A percentile compares a stretch with the other conserved stretches of the same genome.
Evolutionary conservation across 2,113 vertebrate genomes (phyloP).

Genomic region (Phyllopteryx taeniolatus): DNA sequence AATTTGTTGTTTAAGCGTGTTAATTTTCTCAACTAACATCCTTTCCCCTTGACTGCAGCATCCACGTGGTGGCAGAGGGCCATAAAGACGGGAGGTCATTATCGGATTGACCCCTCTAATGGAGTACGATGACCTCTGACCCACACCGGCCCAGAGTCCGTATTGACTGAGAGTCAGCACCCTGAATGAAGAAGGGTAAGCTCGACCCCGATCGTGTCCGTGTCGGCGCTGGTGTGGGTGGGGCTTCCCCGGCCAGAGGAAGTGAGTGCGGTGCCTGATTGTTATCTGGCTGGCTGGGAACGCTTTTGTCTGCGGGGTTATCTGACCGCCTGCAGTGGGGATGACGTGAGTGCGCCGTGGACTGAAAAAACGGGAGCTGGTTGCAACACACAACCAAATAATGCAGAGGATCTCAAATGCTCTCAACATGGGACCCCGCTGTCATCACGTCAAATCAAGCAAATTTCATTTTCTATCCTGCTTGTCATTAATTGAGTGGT

Average conservation of each 20-base stretch:
- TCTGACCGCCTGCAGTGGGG: conserved; percentile 53
- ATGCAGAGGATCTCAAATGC: neutral
- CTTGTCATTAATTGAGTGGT: no score
- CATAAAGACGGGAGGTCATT: conserved; percentile 28
- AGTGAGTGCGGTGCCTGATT: conserved; percentile 50
- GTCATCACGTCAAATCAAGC: neutral
- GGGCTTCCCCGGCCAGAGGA: conserved; percentile 37
- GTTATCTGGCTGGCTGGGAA: conserved; percentile 66
- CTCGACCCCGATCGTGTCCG: conserved; percentile 22
- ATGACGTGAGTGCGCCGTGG: conserved; percentile 28
- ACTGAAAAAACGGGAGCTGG: neutral
- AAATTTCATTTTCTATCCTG: no score
- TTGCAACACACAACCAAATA: conserved; percentile 6
- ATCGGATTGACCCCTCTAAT: conserved; percentile 52
- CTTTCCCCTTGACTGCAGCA: conserved; percentile 8
- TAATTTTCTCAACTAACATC: neutral
- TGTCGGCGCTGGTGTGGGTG: conserved; percentile 28
- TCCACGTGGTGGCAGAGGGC: conserved; percentile 3
- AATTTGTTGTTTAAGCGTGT: neutral
- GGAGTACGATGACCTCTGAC: conserved; percentile 49
- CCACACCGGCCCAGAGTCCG: conserved; percentile 18
- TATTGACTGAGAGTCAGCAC: conserved; percentile 26
- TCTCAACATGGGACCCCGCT: neutral
- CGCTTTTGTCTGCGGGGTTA: conserved; percentile 61
- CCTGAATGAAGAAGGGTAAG: conserved; percentile 27